Evolutionary conservation across 2,888 invertebrate genomes (phyloP).

Genomic region (Clepsis dumicolana): DNA sequence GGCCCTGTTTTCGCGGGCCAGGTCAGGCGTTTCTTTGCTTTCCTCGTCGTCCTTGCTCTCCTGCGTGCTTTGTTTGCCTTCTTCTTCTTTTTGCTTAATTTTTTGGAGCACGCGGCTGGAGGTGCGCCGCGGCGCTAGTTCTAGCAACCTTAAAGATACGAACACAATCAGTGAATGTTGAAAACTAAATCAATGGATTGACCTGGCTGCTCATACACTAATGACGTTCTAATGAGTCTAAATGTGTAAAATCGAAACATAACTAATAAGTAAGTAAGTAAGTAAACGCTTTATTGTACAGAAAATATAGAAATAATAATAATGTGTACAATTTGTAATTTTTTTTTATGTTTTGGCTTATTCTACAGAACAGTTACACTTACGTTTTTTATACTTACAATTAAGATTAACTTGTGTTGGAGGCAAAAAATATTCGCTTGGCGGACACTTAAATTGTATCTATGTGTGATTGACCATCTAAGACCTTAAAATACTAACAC

Average conservation of each 20-base stretch:
- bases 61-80: constrained; percentile 68
- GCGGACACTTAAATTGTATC: not conserved
- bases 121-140: constrained; percentile 89
- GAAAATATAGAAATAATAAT: no score
- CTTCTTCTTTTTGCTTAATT: constrained; percentile 84
- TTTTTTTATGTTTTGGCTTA: not conserved
- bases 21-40: constrained; percentile 74
- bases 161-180: not conserved
- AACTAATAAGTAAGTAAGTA: not conserved
- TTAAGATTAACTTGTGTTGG: not conserved
- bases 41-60: constrained; percentile 78
- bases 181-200: not conserved
- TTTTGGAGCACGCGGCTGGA: constrained; percentile 89
- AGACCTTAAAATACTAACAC: no score
- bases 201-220: not conserved
- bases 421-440: not conserved
- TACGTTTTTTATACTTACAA: no score
- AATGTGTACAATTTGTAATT: no score
- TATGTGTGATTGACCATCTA: no score
- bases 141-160: constrained; percentile 83
- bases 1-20: constrained; percentile 80
- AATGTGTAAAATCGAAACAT: not conserved
- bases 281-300: no score
- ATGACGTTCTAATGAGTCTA: not conserved
- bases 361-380: no score